phyloP scores from a whole-genome alignment of 1,140 invertebrate species.

The Periplaneta americana region DNA sequence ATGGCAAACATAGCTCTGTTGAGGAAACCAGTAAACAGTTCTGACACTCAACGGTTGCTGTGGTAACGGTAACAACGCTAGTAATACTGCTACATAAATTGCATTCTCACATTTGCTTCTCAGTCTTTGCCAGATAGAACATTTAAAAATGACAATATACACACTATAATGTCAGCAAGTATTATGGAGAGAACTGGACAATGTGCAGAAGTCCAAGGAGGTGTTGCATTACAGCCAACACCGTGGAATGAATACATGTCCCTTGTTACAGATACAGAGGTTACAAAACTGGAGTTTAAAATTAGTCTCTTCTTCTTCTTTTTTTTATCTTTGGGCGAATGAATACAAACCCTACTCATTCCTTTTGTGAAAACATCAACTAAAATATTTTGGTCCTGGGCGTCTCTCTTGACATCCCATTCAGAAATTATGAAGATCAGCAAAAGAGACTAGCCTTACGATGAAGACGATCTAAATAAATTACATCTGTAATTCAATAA shows the following conservation, averaged over 20 bases:
- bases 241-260: background rate
- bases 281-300: background rate
- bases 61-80: background rate
- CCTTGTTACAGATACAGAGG: background rate
- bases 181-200: no score
- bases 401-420: background rate
- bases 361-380: background rate
- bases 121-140: background rate
- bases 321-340: background rate
- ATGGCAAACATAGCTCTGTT: no score
- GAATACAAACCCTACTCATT: no score
- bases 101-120: background rate
- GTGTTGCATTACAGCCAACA: no score
- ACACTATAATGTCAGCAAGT: background rate
- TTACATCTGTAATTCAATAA: background rate
- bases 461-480: background rate
- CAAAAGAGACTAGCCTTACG: no score
- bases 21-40: no score
- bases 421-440: background rate
- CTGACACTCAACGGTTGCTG: background rate
- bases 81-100: background rate
- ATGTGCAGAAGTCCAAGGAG: background rate
- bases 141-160: background rate
- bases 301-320: background rate
- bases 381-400: background rate